Evolutionary conservation across 2,113 vertebrate genomes (phyloP).

Genomic region (Pelusios castaneus): DNA sequence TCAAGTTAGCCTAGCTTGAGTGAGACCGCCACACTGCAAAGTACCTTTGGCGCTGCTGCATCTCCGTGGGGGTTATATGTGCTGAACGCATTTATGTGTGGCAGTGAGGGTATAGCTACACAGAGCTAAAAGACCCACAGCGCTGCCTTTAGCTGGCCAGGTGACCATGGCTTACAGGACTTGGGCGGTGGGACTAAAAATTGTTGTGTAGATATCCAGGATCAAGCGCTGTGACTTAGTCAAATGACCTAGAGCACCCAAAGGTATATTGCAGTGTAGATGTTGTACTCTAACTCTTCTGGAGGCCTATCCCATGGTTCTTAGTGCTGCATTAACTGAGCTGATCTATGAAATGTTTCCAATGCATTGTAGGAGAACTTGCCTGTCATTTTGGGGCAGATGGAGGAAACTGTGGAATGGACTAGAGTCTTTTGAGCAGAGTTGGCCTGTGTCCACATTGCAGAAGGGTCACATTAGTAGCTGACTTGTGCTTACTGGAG

Average conservation of each 20-base stretch:
- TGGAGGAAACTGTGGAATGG: not conserved
- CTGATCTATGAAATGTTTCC: not conserved
- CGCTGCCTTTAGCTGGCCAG: too few relatives aligned
- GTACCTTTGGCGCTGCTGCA: not conserved
- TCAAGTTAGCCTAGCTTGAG: not conserved
- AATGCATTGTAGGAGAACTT: not conserved
- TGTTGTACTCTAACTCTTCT: not conserved
- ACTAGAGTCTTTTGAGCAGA: not conserved
- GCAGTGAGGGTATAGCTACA: not conserved
- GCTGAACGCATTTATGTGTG: accelerated
- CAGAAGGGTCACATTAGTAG: not conserved
- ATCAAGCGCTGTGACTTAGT: not conserved
- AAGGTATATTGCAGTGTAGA: not conserved
- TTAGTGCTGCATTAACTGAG: not conserved
- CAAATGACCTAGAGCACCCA: not conserved
- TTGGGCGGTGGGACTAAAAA: not conserved
- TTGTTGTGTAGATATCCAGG: not conserved
- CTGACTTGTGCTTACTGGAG: not conserved
- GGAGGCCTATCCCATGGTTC: not conserved
- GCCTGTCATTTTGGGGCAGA: not conserved
- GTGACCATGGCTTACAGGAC: not conserved
- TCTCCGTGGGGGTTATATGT: not conserved
- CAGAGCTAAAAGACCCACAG: not conserved
- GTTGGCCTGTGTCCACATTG: too few relatives aligned
- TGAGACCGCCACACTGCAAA: not conserved